Conservation (phyloP, 2,113 vertebrate species). For the Odontesthes bonariensis region DNA sequence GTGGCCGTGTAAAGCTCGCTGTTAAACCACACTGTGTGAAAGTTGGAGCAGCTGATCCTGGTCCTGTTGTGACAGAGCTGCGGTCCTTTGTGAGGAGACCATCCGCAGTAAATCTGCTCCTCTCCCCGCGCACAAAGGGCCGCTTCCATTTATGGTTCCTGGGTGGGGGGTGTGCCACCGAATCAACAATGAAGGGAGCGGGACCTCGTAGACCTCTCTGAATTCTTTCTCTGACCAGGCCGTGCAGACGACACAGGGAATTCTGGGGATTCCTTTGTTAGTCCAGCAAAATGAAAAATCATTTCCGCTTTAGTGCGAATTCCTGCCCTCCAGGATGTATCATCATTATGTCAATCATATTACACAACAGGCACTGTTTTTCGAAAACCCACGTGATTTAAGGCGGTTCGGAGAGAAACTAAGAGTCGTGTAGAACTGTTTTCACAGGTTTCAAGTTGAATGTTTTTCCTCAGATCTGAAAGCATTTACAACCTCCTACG, state of each 20-base stretch:
- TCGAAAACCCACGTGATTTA: conserved; percentile 3
- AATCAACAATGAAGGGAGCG: conserved; percentile 81
- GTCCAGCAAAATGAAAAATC: conserved; percentile 50
- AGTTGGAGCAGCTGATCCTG: conserved; percentile 70
- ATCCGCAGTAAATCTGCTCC: conserved; percentile 78
- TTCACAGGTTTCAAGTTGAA: neutral
- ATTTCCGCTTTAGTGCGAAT: conserved; percentile 1
- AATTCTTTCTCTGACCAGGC: conserved; percentile 78
- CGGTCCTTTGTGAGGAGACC: conserved; percentile 73
- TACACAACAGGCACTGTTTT: neutral
- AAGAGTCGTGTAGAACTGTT: neutral
- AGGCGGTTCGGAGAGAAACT: neutral
- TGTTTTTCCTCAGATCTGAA: neutral
- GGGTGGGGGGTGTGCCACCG: conserved; percentile 70
- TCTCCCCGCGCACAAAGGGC: conserved; percentile 78
- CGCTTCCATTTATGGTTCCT: conserved; percentile 74
- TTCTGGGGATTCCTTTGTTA: conserved; percentile 73
- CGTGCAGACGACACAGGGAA: conserved; percentile 63
- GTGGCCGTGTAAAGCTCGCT: conserved; percentile 52
- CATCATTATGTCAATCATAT: conserved; percentile 20
- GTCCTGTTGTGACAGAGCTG: conserved; percentile 76
- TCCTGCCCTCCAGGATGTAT: conserved; percentile 31
- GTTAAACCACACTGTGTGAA: conserved; percentile 71
- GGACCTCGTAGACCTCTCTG: conserved; percentile 73
- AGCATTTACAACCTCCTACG: neutral